A percentile compares a stretch with the other conserved stretches of the same genome.
phyloP scores from a whole-genome alignment of 92 coral and sea anemone genomes.

The Epizoanthus scotinus region DNA sequence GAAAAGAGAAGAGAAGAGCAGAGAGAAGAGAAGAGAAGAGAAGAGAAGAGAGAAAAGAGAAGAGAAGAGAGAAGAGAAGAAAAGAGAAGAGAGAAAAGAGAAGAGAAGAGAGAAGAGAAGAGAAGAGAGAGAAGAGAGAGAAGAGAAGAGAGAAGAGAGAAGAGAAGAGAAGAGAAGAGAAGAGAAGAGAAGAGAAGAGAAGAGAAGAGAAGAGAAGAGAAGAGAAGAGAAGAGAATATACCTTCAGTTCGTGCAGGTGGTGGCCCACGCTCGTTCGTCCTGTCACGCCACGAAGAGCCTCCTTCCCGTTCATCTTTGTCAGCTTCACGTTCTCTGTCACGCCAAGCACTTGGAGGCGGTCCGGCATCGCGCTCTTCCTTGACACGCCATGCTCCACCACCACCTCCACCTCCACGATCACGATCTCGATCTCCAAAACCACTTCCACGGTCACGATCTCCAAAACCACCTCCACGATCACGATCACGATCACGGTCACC shows the following conservation, averaged over 20 bases:
- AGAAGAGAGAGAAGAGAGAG: no score
- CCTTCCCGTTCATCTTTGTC: constrained; percentile 42
- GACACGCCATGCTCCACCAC: constrained; percentile 59
- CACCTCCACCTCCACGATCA: constrained; percentile 28
- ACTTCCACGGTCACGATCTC: not conserved
- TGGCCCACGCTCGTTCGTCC: constrained; percentile 40
- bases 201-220: no score
- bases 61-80: no score
- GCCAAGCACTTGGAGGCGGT: constrained; percentile 40
- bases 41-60: no score
- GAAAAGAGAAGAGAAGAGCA: no score
- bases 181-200: no score
- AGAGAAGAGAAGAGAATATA: no score
- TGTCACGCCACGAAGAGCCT: constrained; percentile 38
- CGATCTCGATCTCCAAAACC: constrained; percentile 13
- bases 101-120: no score
- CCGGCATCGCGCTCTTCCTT: constrained; percentile 70
- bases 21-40: no score
- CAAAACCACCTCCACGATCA: constrained; percentile 1
- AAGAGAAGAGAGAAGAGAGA: no score
- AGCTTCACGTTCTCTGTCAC: constrained; percentile 44
- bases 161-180: no score
- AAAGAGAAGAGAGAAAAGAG: no score
- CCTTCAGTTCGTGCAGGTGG: constrained; percentile 39
- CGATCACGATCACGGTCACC: constrained; percentile 4